Evolutionary conservation across 2,113 vertebrate genomes (phyloP).

Genomic region (Tylochromis polylepis): DNA sequence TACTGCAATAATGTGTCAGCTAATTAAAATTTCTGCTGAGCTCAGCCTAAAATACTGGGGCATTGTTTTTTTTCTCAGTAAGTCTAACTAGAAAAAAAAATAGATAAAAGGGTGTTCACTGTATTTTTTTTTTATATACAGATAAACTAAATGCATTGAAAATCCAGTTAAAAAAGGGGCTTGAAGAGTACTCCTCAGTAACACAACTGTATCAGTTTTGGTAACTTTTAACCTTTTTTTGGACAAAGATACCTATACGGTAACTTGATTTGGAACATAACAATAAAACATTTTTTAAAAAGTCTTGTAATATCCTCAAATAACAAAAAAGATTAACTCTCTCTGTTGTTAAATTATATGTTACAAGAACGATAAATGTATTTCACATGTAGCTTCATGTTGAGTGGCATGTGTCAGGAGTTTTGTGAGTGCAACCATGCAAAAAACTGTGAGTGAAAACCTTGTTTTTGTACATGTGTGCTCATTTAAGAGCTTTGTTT

Average conservation of each 20-base stretch:
- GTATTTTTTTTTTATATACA: neutral
- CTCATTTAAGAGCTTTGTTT: neutral
- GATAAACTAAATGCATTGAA: neutral
- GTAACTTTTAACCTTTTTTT: neutral
- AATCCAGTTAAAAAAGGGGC: neutral
- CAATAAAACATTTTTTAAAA: neutral
- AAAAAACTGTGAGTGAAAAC: neutral
- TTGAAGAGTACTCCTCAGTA: neutral
- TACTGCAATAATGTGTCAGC: neutral
- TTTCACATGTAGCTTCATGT: neutral
- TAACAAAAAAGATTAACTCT: neutral
- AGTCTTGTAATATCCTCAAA: neutral
- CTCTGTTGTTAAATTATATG: neutral
- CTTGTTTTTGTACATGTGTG: neutral
- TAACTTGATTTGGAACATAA: neutral
- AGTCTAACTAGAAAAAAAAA: neutral
- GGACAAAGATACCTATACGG: neutral
- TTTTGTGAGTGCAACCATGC: neutral
- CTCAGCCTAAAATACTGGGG: neutral
- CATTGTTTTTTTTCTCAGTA: neutral
- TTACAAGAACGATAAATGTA: neutral
- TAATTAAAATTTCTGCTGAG: neutral
- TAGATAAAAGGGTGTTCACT: neutral
- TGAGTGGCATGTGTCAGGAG: neutral
- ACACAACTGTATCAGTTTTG: neutral